A percentile compares a stretch with the other conserved stretches of the same genome.
Conservation (phyloP, 2,113 vertebrate genomes). For the Odobenus rosmarus region DNA sequence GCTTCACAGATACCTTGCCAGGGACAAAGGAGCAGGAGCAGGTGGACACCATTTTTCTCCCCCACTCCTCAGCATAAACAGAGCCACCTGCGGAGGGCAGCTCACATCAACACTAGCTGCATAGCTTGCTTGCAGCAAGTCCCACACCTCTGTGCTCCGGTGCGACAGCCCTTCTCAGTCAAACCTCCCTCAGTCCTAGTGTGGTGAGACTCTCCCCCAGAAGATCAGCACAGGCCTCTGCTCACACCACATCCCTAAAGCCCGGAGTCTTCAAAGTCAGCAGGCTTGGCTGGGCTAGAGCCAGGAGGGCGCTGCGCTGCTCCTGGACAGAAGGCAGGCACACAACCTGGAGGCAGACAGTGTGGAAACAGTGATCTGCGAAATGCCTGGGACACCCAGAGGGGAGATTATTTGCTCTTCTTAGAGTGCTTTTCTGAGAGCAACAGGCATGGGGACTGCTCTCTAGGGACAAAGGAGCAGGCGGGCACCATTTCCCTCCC, state of each 20-base stretch:
- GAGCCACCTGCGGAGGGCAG: not conserved
- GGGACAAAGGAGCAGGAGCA: not conserved
- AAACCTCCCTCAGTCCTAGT: not conserved
- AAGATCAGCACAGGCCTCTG: not conserved
- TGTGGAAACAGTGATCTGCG: not conserved
- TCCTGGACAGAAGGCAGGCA: not conserved
- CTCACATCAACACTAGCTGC: not conserved
- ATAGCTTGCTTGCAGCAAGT: not conserved
- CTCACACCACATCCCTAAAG: not conserved
- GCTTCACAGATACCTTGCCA: not conserved
- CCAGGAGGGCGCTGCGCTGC: not conserved
- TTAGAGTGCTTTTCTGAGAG: not conserved
- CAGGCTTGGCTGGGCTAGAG: not conserved
- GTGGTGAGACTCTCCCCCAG: not conserved
- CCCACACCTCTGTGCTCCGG: not conserved
- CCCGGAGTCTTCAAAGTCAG: not conserved
- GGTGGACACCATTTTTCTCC: not conserved
- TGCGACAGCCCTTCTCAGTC: not conserved
- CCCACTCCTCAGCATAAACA: not conserved
- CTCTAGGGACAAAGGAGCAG: not conserved
- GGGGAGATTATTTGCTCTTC: not conserved
- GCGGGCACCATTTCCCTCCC: not conserved
- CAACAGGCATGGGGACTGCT: not conserved
- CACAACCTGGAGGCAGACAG: not conserved
- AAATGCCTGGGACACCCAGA: not conserved